Percentiles rank a stretch among this genome's conserved stretches.
phyloP scores from a whole-genome alignment of 2,888 invertebrate species.

The Lordiphosa fenestrarum region DNA sequence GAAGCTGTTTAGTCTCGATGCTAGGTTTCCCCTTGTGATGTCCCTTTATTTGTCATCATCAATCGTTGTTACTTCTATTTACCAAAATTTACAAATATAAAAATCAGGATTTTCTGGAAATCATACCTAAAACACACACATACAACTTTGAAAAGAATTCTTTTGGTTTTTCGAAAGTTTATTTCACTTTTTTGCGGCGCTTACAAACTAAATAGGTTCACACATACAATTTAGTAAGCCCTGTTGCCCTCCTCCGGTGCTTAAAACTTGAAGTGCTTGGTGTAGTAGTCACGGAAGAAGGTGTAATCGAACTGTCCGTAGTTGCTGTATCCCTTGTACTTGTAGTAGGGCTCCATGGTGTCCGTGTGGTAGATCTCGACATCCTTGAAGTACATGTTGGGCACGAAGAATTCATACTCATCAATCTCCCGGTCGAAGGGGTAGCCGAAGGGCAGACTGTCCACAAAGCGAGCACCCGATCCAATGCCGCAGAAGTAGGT shows the following conservation, averaged over 20 bases:
- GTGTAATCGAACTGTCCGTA: conserved; percentile 72
- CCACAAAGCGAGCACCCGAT: conserved; percentile 82
- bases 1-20: too few species aligned
- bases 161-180: conserved; percentile 49
- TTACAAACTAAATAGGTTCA: conserved; percentile 35
- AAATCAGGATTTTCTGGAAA: too few species aligned
- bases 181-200: conserved; percentile 51
- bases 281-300: conserved; percentile 64
- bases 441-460: conserved; percentile 85
- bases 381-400: conserved; percentile 86
- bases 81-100: too few species aligned
- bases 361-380: conserved; percentile 84
- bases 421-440: conserved; percentile 87
- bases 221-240: neutral
- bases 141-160: too few species aligned
- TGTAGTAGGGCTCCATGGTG: conserved; percentile 75
- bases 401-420: conserved; percentile 83
- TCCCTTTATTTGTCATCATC: too few species aligned
- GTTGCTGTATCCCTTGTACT: conserved; percentile 58
- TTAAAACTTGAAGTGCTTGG: conserved; percentile 58
- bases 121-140: too few species aligned
- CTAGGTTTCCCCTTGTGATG: too few species aligned
- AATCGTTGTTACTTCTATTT: too few species aligned
- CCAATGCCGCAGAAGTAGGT: conserved; percentile 82
- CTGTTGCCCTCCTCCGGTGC: neutral